Conservation (phyloP, 2,113 vertebrate species). For the Microtus richardsoni region DNA sequence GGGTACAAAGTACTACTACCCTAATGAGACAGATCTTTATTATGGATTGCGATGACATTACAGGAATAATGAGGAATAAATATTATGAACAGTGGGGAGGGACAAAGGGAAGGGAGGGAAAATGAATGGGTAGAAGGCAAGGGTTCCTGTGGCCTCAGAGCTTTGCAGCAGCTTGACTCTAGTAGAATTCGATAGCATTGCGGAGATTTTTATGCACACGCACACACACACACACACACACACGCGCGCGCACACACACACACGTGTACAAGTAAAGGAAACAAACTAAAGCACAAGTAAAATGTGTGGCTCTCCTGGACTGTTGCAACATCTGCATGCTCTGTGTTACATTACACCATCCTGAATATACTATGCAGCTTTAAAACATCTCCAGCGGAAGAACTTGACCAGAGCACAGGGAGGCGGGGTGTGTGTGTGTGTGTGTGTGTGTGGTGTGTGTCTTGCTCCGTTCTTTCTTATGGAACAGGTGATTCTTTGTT, state of each 20-base stretch:
- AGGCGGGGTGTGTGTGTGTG: too few species aligned
- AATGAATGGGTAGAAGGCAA: background rate
- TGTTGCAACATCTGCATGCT: background rate
- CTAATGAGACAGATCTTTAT: background rate
- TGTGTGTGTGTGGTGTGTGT: background rate
- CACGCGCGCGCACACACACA: background rate
- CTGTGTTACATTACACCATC: background rate
- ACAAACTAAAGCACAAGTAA: background rate
- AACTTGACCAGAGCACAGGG: background rate
- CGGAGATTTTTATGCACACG: background rate
- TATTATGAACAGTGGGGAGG: background rate
- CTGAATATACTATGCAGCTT: background rate
- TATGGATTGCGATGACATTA: background rate
- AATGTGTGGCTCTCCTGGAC: background rate
- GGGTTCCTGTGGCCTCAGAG: background rate
- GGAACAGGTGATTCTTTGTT: background rate
- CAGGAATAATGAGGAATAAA: background rate
- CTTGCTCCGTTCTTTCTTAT: background rate
- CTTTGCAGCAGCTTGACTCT: background rate
- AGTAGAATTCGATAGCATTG: background rate
- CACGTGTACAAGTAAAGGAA: background rate
- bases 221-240: background rate
- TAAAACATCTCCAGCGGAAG: background rate
- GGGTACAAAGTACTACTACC: background rate
- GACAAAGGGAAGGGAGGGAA: background rate